Evolutionary conservation across 2,888 invertebrate genomes (phyloP), one percentile per base, ranked within the genome.

Genomic region (Anagyrus pseudococci): DNA sequence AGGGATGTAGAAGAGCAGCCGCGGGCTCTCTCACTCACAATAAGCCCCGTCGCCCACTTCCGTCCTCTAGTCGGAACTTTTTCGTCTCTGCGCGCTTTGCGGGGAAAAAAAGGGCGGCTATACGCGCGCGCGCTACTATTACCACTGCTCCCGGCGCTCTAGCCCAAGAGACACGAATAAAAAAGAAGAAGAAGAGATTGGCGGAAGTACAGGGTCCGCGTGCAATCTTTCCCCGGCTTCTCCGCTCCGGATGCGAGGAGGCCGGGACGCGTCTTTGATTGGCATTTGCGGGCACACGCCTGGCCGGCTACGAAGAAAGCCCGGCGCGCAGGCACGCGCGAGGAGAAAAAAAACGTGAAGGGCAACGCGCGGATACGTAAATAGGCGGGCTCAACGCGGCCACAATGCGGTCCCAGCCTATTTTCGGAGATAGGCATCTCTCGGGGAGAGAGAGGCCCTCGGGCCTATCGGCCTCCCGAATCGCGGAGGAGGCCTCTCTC

Each of bases 361-460:
- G 22, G 29, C 53, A 33, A 43, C 29, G 48, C 41, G 47, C 26
- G 22, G 20, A 43, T 48, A 58, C 46, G 46, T 47, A 48, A 53
- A 62, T 62, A 62, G 56, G 49, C 33, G 43, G 8, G 37, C 13
- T 55, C 52, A 76, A 75, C 73, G 72, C 73, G 60, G 10, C 29
- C 4, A 29, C 29, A 29, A 10, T 10, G 10, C 67, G 72, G 67
- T 64, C 71, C 70, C 67, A 72, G 72, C 75, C 78, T 79, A 79
- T 79, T 79, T 78, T 77, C 77, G 72, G 79, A 75, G 76, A 77
- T 77, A 77, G 71, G 69, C 74, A 75, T 75, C 75, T 73, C 71
- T 17, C 17, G 41, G 8, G 41, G n/a, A 7, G 13, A 33, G 33
- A n/a, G 33, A 33, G 7, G 13, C 13, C 33, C 13, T 6, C 7